These are phyloP conservation scores for Eidolon helvum DNA, from an alignment of 2,113 vertebrate genomes.

Conservation along the genomic window DNA sequence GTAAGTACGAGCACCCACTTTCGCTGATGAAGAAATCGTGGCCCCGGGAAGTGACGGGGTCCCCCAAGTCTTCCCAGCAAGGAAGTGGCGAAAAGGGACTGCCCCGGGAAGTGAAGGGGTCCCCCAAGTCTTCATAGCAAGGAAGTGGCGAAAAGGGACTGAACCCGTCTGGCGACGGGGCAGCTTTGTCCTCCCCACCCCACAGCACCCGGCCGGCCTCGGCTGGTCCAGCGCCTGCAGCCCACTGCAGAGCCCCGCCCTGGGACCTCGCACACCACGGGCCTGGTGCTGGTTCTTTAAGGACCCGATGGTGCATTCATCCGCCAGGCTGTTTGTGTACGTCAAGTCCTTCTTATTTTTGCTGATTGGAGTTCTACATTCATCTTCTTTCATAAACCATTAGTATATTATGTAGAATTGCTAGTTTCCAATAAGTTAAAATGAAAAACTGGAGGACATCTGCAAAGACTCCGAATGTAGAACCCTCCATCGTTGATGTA, in stretches of 20 bases:
- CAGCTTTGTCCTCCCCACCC: not conserved
- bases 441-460: not conserved
- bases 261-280: rapidly evolving
- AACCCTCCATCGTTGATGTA: not conserved
- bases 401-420: not conserved
- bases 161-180: rapidly evolving
- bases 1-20: not conserved
- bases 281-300: too few species aligned
- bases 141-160: too few species aligned
- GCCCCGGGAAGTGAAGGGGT: not conserved
- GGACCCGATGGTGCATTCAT: rapidly evolving
- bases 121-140: too few species aligned
- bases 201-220: not conserved
- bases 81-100: rapidly evolving
- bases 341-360: not conserved
- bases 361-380: too few species aligned
- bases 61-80: not conserved
- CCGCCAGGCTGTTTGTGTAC: not conserved
- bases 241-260: not conserved
- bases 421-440: not conserved
- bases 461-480: not conserved
- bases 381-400: not conserved
- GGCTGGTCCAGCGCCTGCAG: rapidly evolving
- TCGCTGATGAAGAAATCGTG: not conserved
- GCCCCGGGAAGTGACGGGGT: not conserved